Evolutionary conservation across 2,113 vertebrate genomes (phyloP).

Genomic region (Pseudorectes ferrugineus): DNA sequence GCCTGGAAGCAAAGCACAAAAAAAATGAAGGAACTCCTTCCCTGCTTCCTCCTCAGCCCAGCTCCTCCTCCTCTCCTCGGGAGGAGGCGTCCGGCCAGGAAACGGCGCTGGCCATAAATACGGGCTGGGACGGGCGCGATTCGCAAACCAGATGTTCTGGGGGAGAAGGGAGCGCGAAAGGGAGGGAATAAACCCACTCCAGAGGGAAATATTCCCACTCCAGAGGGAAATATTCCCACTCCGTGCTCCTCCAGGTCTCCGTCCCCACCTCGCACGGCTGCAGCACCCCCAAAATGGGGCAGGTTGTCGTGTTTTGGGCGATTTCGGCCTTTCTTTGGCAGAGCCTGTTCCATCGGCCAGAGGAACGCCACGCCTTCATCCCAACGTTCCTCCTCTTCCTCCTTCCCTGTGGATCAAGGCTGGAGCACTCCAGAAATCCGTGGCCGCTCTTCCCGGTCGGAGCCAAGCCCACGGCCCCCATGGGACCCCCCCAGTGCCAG

Average conservation of each 20-base stretch:
- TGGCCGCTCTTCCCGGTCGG: accelerated
- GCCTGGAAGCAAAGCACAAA: neutral
- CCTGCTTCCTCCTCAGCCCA: neutral
- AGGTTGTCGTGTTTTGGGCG: neutral
- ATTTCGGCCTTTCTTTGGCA: accelerated
- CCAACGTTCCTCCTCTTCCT: accelerated
- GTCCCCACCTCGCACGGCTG: accelerated
- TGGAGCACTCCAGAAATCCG: neutral
- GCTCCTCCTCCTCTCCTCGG: neutral
- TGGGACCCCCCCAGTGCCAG: accelerated
- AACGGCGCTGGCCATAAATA: conserved; percentile 71
- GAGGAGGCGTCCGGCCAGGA: conserved; percentile 61
- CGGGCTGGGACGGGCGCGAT: conserved; percentile 68
- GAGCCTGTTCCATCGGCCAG: neutral
- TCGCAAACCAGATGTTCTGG: conserved; percentile 76
- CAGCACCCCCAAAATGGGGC: neutral
- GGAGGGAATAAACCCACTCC: neutral
- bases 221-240: neutral
- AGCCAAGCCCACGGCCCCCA: accelerated
- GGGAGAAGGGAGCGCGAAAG: neutral
- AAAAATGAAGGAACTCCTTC: neutral
- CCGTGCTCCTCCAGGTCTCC: neutral
- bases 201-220: neutral
- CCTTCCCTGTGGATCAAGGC: neutral
- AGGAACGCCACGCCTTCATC: accelerated